Evolutionary conservation across 2,888 invertebrate genomes (phyloP).

Genomic region (Caenorhabditis wallacei): DNA sequence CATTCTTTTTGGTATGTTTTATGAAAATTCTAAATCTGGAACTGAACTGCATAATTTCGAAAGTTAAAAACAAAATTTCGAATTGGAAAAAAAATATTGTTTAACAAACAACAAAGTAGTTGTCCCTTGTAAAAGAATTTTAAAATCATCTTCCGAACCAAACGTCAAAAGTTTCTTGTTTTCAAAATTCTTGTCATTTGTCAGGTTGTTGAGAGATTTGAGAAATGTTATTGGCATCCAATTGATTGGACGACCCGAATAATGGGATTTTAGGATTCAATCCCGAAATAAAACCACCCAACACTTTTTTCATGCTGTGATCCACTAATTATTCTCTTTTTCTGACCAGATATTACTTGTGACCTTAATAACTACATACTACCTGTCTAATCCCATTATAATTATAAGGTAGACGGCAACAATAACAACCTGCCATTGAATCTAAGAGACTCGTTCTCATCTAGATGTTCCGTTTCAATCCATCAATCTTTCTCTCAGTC

Average conservation of each 20-base stretch:
- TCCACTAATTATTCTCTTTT: neutral
- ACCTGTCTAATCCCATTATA: constrained; percentile 8
- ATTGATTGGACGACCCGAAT: constrained; percentile 1
- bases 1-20: constrained; percentile 69
- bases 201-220: constrained; percentile 25
- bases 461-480: constrained; percentile 46
- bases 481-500: constrained; percentile 53
- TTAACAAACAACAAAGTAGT: no score
- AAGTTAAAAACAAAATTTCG: no score
- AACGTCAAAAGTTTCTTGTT: constrained; percentile 3
- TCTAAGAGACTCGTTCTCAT: constrained; percentile 8
- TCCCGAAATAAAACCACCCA: neutral
- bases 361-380: neutral
- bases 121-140: neutral
- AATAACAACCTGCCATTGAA: constrained; percentile 47
- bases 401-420: constrained; percentile 21
- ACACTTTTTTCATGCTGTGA: neutral
- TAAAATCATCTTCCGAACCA: neutral
- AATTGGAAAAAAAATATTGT: no score
- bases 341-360: neutral
- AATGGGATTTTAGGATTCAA: neutral
- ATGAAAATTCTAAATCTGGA: no score
- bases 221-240: constrained; percentile 25
- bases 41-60: no score
- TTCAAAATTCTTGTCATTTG: constrained; percentile 10